These are phyloP conservation scores for Enteromius paludinosus DNA, from an alignment of 2,797 vertebrate species.

Conservation along the genomic window DNA sequence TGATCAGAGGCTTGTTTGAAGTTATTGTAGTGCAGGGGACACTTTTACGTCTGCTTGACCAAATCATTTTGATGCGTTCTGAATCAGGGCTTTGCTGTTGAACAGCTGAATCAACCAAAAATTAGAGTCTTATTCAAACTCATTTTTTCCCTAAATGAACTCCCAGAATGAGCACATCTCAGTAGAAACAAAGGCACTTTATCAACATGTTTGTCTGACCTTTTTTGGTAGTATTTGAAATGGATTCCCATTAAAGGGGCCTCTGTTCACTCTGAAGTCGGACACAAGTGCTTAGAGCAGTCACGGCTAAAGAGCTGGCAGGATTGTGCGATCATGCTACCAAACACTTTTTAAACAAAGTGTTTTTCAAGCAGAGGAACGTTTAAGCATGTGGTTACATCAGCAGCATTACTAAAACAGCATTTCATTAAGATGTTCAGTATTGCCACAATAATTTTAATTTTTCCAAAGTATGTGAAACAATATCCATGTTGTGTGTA, in stretches of 20 bases:
- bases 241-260: not conserved
- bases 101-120: not conserved
- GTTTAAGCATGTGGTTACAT: not conserved
- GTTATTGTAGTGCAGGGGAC: not conserved
- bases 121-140: not conserved
- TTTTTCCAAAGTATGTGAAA: not conserved
- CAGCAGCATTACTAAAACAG: not conserved
- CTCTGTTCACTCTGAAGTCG: constrained; percentile 10
- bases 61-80: not conserved
- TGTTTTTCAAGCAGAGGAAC: not conserved
- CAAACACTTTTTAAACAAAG: not conserved
- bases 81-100: not conserved
- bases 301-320: not conserved
- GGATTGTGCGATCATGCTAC: constrained; percentile 1
- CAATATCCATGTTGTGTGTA: not conserved
- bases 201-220: constrained; percentile 19
- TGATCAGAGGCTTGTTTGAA: not conserved
- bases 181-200: constrained; percentile 18
- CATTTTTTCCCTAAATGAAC: not conserved
- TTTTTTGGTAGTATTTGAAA: constrained; percentile 25
- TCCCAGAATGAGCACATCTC: not conserved
- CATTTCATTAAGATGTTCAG: not conserved
- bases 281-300: not conserved
- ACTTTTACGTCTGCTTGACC: constrained; percentile 12
- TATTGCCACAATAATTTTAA: not conserved